A percentile compares a stretch with the other conserved stretches of the same genome.
Evolutionary conservation across 1,140 invertebrate species (phyloP).

Genomic region (Sarcophaga bullata): DNA sequence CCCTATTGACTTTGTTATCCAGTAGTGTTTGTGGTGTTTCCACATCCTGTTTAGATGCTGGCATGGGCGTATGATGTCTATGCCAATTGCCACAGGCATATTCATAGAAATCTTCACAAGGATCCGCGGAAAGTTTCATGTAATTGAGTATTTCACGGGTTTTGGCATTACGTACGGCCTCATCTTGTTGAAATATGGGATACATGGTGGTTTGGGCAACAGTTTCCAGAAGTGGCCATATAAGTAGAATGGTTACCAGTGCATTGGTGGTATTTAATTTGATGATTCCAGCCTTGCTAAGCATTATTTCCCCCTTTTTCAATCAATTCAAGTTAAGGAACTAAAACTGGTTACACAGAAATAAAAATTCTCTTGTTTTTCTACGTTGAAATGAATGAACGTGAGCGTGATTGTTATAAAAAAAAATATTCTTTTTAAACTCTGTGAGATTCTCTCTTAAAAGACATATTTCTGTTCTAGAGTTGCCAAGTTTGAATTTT

Average conservation of each 20-base stretch:
- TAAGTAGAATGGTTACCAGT: background rate
- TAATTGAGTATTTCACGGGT: constrained; percentile 74
- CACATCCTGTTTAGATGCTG: constrained; percentile 75
- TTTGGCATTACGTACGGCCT: constrained; percentile 34
- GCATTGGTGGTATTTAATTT: background rate
- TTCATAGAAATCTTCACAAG: constrained; percentile 91
- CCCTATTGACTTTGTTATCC: constrained; percentile 75
- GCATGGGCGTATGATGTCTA: constrained; percentile 77
- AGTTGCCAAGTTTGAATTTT: background rate
- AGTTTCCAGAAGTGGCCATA: background rate
- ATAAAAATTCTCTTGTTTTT: background rate
- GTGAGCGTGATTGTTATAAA: no score
- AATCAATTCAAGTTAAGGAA: constrained; percentile 34
- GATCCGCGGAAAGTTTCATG: constrained; percentile 80
- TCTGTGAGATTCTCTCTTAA: background rate
- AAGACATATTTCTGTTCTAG: background rate
- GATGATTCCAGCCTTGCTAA: background rate
- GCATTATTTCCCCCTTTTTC: constrained; percentile 26
- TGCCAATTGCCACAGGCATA: constrained; percentile 71
- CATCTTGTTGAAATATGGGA: constrained; percentile 38
- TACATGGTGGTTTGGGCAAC: background rate
- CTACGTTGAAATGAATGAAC: background rate
- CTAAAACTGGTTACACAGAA: constrained; percentile 19
- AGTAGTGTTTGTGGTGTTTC: constrained; percentile 80
- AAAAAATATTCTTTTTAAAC: background rate